These are phyloP conservation scores for Trichomycterus rosablanca DNA, from an alignment of 2,113 vertebrate species.

Conservation along the genomic window DNA sequence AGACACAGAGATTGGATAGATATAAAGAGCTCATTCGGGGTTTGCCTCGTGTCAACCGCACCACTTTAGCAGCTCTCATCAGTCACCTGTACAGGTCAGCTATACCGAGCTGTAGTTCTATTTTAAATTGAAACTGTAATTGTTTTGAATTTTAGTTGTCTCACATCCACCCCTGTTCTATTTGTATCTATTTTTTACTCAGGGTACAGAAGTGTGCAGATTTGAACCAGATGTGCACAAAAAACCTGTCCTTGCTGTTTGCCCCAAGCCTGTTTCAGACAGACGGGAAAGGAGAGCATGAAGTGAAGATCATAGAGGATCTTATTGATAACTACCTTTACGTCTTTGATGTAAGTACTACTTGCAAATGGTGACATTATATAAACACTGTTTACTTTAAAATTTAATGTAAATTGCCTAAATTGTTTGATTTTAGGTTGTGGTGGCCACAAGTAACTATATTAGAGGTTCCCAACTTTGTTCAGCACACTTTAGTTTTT, in stretches of 20 bases:
- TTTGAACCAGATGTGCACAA: constrained; percentile 97
- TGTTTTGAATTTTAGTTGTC: no score
- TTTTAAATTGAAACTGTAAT: background rate
- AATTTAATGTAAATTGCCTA: no score
- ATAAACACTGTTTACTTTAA: no score
- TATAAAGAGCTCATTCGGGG: constrained; percentile 88
- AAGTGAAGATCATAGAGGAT: constrained; percentile 93
- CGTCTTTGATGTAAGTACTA: constrained; percentile 82
- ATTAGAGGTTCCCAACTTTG: no score
- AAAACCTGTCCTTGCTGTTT: constrained; percentile 91
- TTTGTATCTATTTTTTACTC: constrained; percentile 16
- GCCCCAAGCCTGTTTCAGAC: constrained; percentile 98
- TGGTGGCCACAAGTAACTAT: no score
- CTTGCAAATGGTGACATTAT: background rate
- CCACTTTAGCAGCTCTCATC: constrained; percentile 84
- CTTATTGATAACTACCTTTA: constrained; percentile 88
- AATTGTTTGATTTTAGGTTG: no score
- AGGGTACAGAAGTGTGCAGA: constrained; percentile 94
- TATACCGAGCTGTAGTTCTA: background rate
- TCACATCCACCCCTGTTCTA: no score
- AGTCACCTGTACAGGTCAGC: constrained; percentile 90
- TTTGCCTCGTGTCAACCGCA: constrained; percentile 85
- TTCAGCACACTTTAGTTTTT: no score
- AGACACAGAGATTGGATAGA: constrained; percentile 75
- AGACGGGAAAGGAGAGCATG: constrained; percentile 88